Evolutionary conservation across 1,140 invertebrate species (phyloP).

Genomic region (Pinna nobilis): DNA sequence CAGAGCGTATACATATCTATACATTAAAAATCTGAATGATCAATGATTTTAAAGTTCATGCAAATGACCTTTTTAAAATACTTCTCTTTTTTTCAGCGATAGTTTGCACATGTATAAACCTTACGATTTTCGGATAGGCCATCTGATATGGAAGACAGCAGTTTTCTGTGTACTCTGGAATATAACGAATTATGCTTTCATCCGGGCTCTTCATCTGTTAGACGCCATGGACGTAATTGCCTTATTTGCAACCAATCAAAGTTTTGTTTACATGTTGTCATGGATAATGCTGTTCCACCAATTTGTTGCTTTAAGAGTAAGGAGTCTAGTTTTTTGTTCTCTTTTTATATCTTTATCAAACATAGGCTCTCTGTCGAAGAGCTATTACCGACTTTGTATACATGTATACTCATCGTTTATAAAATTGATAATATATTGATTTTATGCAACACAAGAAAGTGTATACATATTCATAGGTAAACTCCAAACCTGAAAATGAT

Average conservation of each 20-base stretch:
- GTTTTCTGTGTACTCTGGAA: slow-evolving; percentile 94
- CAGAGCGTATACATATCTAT: no score
- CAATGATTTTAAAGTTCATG: no score
- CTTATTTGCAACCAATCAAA: slow-evolving; percentile 93
- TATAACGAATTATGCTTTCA: slow-evolving; percentile 94
- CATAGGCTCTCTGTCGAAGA: neutral
- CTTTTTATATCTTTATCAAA: neutral
- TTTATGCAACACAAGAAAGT: no score
- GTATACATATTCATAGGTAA: no score
- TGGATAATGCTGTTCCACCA: slow-evolving; percentile 98
- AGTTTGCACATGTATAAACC: slow-evolving; percentile 65
- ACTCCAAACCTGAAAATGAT: no score
- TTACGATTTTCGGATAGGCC: slow-evolving; percentile 57
- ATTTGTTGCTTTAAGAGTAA: slow-evolving; percentile 95
- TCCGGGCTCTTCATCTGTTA: slow-evolving; percentile 82
- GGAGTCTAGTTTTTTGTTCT: slow-evolving; percentile 63
- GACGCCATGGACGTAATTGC: slow-evolving; percentile 93
- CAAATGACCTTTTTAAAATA: no score
- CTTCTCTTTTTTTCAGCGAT: slow-evolving; percentile 60
- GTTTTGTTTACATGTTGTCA: slow-evolving; percentile 93
- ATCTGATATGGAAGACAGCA: slow-evolving; percentile 81
- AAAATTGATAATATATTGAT: neutral
- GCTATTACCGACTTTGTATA: neutral
- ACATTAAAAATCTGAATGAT: no score
- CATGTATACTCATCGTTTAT: neutral